A percentile compares a stretch with the other conserved stretches of the same genome.
phyloP scores from a whole-genome alignment of 2,797 vertebrate species.

The Spea hammondii region DNA sequence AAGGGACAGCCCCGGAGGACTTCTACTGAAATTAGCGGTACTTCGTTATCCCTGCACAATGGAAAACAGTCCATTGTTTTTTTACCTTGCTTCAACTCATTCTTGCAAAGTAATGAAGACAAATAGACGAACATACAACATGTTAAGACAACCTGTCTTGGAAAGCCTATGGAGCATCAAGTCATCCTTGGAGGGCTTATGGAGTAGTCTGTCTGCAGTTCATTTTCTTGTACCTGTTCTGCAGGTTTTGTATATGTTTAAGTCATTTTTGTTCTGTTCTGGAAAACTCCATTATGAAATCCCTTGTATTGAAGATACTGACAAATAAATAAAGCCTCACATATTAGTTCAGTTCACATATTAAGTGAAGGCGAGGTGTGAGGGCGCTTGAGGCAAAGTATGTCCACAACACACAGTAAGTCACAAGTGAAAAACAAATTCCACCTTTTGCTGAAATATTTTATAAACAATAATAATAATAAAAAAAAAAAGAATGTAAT shows the following conservation, averaged over 20 bases:
- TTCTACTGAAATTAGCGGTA: too few species aligned
- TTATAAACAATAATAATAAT: too few species aligned
- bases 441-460: not conserved
- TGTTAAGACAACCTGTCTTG: too few species aligned
- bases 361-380: conserved; percentile 14
- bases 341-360: not conserved
- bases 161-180: too few species aligned
- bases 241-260: conserved; percentile 12
- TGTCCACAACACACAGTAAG: conserved; percentile 13
- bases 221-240: not conserved
- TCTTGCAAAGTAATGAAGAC: too few species aligned
- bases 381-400: conserved; percentile 34
- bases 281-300: conserved; percentile 15
- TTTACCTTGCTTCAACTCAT: too few species aligned
- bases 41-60: too few species aligned
- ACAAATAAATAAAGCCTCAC: conserved; percentile 21
- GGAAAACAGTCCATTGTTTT: too few species aligned
- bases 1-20: too few species aligned
- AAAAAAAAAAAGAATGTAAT: too few species aligned
- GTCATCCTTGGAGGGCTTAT: too few species aligned
- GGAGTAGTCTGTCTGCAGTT: not conserved
- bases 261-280: conserved; percentile 13
- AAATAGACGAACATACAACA: too few species aligned
- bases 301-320: conserved; percentile 15
- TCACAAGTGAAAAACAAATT: not conserved